Evolutionary conservation across 2,113 vertebrate species (phyloP).

Genomic region (Astatoreochromis straeleni): DNA sequence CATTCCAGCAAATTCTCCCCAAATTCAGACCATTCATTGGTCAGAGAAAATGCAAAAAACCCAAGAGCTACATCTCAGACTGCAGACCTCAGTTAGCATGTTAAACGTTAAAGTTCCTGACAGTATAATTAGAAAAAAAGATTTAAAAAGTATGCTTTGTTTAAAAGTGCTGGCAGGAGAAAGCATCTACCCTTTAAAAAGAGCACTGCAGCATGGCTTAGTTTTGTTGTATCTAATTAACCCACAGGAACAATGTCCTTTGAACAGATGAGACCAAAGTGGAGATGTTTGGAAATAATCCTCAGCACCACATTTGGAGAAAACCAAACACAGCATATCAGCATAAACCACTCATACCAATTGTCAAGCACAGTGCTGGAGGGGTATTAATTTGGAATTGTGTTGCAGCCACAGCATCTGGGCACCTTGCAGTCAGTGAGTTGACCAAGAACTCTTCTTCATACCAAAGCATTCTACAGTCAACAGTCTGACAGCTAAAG

Average conservation of each 20-base stretch:
- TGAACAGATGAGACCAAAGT: background rate
- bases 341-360: background rate
- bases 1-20: background rate
- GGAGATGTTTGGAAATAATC: background rate
- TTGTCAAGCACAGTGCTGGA: background rate
- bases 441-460: background rate
- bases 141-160: background rate
- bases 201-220: background rate
- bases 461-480: background rate
- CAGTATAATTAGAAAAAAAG: background rate
- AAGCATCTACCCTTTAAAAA: background rate
- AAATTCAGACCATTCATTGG: background rate
- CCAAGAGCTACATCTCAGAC: background rate
- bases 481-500: background rate
- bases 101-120: background rate
- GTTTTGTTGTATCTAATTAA: background rate
- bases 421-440: background rate
- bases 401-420: background rate
- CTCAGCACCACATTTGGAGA: background rate
- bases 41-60: background rate
- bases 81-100: background rate
- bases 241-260: background rate
- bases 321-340: background rate
- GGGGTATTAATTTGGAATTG: background rate
- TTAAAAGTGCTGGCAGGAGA: background rate